Evolutionary conservation across 2,888 invertebrate genomes (phyloP).

Genomic region (Cataglyphis rosenhaueri): DNA sequence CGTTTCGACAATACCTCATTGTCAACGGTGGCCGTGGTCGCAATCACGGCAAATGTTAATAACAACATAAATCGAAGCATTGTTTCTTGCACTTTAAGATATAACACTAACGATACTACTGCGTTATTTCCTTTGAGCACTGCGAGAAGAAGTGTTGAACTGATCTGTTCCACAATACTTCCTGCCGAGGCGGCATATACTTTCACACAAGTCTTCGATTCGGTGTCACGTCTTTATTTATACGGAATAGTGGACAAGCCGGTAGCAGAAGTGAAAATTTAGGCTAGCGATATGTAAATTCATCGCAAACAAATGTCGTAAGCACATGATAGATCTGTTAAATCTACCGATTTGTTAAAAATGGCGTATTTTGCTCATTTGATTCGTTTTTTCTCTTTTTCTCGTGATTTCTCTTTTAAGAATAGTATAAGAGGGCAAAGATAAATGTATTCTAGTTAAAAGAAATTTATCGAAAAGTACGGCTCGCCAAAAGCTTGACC

Average conservation of each 20-base stretch:
- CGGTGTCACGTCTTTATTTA: conserved; percentile 84
- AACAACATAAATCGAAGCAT: conserved; percentile 58
- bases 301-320: conserved; percentile 55
- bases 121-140: conserved; percentile 26
- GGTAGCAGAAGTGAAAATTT: conserved; percentile 81
- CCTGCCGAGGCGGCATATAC: conserved; percentile 76
- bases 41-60: conserved; percentile 7
- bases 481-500: neutral
- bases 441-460: conserved; percentile 35
- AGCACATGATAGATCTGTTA: conserved; percentile 17
- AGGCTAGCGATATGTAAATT: conserved; percentile 82
- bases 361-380: conserved; percentile 23
- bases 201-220: conserved; percentile 83
- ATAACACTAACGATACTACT: conserved; percentile 18
- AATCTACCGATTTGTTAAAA: conserved; percentile 42
- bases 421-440: conserved; percentile 9
- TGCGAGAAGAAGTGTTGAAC: conserved; percentile 47
- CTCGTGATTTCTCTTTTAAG: conserved; percentile 34
- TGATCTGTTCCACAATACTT: conserved; percentile 64
- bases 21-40: conserved; percentile 32
- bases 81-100: conserved; percentile 56
- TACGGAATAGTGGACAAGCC: conserved; percentile 82
- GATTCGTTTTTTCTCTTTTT: conserved; percentile 19
- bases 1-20: conserved; percentile 40
- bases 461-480: neutral